A percentile compares a stretch with the other conserved stretches of the same genome.
phyloP scores from a whole-genome alignment of 2,888 invertebrate species.

The Hydraecia micacea region DNA sequence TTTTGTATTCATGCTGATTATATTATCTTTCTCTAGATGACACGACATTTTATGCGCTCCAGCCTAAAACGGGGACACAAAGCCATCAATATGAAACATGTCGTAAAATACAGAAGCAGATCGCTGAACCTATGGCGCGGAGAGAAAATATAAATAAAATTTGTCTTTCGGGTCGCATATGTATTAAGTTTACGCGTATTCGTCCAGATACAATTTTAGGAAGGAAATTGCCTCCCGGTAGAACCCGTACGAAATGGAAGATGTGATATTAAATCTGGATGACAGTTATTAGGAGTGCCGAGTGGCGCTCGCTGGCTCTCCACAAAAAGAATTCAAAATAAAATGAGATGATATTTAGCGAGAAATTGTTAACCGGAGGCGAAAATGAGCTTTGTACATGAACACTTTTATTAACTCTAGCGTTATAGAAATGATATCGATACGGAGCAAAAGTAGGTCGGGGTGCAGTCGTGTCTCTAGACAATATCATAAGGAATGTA shows the following conservation, averaged over 20 bases:
- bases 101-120: conserved; percentile 78
- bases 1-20: conserved; percentile 23
- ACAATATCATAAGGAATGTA: conserved; percentile 58
- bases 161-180: conserved; percentile 86
- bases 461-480: conserved; percentile 51
- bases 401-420: conserved; percentile 55
- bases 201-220: conserved; percentile 88
- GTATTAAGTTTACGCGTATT: conserved; percentile 87
- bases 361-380: conserved; percentile 73
- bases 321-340: conserved; percentile 78
- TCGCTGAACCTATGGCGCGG: conserved; percentile 70
- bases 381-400: conserved; percentile 64
- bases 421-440: conserved; percentile 43
- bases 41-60: conserved; percentile 45
- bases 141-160: conserved; percentile 85
- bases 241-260: conserved; percentile 85
- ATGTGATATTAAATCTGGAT: conserved; percentile 89
- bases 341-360: conserved; percentile 80
- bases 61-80: conserved; percentile 66
- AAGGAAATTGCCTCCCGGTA: conserved; percentile 87
- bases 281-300: conserved; percentile 87
- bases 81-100: conserved; percentile 80
- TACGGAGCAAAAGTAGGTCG: conserved; percentile 45
- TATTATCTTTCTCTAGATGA: conserved; percentile 38
- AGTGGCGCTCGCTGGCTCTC: conserved; percentile 75